Evolutionary conservation across 2,888 invertebrate species (phyloP), one percentile per base, ranked within the genome.

Genomic region (Alitta virens): DNA sequence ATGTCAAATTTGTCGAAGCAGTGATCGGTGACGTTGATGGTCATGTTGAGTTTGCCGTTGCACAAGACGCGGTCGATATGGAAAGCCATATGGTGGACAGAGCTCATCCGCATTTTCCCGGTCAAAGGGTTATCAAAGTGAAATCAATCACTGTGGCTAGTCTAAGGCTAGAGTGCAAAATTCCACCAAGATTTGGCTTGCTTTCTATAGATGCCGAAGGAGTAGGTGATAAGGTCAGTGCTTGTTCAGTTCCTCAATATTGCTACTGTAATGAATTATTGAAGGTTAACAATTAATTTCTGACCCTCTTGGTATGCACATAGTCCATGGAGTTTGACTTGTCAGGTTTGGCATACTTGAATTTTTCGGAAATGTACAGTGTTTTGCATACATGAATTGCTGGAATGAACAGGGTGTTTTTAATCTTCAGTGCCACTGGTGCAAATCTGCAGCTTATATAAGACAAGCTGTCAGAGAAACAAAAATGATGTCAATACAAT

Each of bases 121-220:
- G 46, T 5, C 18, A 46, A n/a, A 7, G n/a, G 46, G 18, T 46
- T n/a, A n/a, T 46, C 21, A 3, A n/a, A 7, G 46, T 46, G 5
- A 16, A 46, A 5, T 46, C 18, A 12, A 46, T 46, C 3, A 71
- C 74, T 25, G 75, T 76, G 3, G 54, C 57, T n/a, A 69, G 69
- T 9, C 71, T 76, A 43, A 68, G 68, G 9, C 26, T 51, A 12
- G 67, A 69, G 27, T 71, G 70, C 53, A 23, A 69, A 0, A 61
- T 76, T 16, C 76, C 76, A 1, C 68, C 64, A 51, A 52, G 66
- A 21, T 74, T 76, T 69, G 75, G 72, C 2, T 63, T 76, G 56
- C 62, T 76, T 24, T 76, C 76, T 14, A 71, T 76, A 24, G 76
- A 76, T 71, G 74, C 74, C 5, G 75, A 76, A 63, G 75, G 75